These are phyloP conservation scores for Macroramphosus scolopax DNA, from an alignment of 2,797 vertebrate genomes.

Conservation along the genomic window DNA sequence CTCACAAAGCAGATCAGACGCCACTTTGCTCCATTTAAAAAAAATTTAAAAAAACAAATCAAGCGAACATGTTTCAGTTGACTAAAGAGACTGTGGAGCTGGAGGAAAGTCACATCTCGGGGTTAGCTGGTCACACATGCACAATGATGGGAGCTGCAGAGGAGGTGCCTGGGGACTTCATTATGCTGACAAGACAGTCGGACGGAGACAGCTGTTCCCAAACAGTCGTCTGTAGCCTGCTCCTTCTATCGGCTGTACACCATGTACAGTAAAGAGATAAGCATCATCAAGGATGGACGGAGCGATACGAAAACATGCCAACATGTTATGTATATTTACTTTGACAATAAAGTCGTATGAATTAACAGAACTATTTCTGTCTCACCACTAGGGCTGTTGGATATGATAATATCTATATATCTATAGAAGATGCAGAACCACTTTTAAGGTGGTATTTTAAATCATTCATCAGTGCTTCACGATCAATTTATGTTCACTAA, in stretches of 20 bases:
- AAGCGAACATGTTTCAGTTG: constrained; percentile 18
- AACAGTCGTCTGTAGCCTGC: no score
- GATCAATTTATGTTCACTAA: no score
- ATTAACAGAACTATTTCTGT: neutral
- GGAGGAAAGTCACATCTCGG: constrained; percentile 51
- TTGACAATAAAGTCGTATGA: constrained; percentile 15
- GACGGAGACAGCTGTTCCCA: constrained; percentile 41
- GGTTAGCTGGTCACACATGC: constrained; percentile 62
- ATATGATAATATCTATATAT: no score
- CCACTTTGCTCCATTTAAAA: no score
- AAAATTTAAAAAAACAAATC: neutral
- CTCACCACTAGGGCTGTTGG: no score
- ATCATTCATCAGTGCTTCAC: no score
- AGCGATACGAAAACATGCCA: neutral
- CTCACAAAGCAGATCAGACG: no score
- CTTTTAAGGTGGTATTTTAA: no score
- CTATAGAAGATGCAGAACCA: no score
- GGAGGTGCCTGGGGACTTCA: constrained; percentile 77
- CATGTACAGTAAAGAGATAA: constrained; percentile 1
- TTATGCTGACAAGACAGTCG: constrained; percentile 65
- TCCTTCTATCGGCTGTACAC: no score
- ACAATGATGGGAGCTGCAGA: constrained; percentile 60
- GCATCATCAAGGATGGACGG: neutral
- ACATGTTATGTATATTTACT: neutral
- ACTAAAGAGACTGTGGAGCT: constrained; percentile 43